Conservation (phyloP, 2,888 invertebrate genomes). For the Agapetus fuscipes region DNA sequence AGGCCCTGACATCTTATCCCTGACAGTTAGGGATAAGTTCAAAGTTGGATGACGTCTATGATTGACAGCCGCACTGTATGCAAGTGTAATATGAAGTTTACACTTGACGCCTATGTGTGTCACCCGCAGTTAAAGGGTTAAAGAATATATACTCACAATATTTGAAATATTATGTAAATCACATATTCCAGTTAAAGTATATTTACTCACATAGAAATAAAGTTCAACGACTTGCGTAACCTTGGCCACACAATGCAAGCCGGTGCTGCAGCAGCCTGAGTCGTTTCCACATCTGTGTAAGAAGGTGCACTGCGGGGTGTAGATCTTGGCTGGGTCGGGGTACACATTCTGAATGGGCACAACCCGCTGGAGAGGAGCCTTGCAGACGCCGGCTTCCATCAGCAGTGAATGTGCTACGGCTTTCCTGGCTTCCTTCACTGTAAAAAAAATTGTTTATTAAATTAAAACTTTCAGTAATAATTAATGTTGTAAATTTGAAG, state of each 20-base stretch:
- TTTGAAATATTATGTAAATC: too few species aligned
- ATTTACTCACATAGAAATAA: constrained; percentile 74
- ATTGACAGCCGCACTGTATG: too few species aligned
- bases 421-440: constrained; percentile 22
- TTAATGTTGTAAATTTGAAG: too few species aligned
- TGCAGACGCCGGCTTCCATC: constrained; percentile 44
- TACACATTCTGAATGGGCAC: constrained; percentile 50
- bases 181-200: too few species aligned
- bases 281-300: constrained; percentile 81
- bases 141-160: too few species aligned
- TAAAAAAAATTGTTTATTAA: background rate
- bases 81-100: too few species aligned
- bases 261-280: constrained; percentile 76
- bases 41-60: too few species aligned
- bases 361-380: constrained; percentile 49
- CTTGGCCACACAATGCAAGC: constrained; percentile 57
- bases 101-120: too few species aligned
- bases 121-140: too few species aligned
- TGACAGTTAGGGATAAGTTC: too few species aligned
- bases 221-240: constrained; percentile 59
- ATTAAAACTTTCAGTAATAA: background rate
- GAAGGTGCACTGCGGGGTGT: constrained; percentile 77
- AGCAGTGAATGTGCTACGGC: constrained; percentile 29
- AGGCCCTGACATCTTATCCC: too few species aligned
- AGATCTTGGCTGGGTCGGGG: constrained; percentile 44